Conservation (phyloP, 92 coral and sea anemone genomes). For the Montipora capitata region DNA sequence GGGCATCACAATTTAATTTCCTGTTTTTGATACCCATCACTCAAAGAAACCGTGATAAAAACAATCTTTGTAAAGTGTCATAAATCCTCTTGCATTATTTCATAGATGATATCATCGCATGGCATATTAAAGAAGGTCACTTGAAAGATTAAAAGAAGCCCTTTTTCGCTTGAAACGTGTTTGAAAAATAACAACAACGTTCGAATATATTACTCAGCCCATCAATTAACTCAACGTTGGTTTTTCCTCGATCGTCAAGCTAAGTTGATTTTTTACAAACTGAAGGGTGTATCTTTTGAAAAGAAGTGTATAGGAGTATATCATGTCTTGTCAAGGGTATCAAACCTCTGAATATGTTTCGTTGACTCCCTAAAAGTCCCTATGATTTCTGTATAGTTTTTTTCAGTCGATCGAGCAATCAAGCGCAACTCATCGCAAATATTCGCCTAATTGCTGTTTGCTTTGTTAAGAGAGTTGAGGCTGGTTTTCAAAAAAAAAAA, state of each 20-base stretch:
- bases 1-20: slow-evolving; percentile 49
- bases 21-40: slow-evolving; percentile 16
- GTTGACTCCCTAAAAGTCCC: no score
- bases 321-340: no score
- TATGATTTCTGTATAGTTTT: no score
- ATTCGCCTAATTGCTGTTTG: no score
- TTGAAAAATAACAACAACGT: slow-evolving; percentile 23
- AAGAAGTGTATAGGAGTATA: background rate
- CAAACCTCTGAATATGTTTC: no score
- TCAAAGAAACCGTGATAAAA: slow-evolving; percentile 4
- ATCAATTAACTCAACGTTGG: slow-evolving; percentile 28
- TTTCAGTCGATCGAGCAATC: no score
- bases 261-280: slow-evolving; percentile 8
- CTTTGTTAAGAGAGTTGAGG: no score
- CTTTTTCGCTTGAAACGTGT: background rate
- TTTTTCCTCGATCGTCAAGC: slow-evolving; percentile 10
- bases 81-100: background rate
- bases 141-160: slow-evolving; percentile 32
- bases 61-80: slow-evolving; percentile 11
- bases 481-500: no score
- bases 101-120: background rate
- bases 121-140: slow-evolving; percentile 22
- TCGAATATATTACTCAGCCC: background rate
- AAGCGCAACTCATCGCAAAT: no score
- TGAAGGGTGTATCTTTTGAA: background rate